phyloP scores from a whole-genome alignment of 2,797 vertebrate genomes.

The Galago senegalensis region DNA sequence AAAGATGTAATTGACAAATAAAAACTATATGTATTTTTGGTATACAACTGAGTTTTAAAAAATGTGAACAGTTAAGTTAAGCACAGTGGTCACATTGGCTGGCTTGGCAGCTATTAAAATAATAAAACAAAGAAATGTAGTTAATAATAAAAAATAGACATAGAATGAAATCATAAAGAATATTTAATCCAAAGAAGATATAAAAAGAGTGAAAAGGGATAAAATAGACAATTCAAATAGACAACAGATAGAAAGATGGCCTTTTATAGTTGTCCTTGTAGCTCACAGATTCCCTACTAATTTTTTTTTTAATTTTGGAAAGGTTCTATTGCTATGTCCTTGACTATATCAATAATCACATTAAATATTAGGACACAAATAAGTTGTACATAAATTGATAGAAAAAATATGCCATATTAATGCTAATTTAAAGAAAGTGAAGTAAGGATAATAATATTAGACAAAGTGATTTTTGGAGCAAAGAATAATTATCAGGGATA shows the following conservation, averaged over 20 bases:
- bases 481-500: conserved; percentile 10
- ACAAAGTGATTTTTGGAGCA: conserved; percentile 26
- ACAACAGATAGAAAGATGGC: not conserved
- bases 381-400: not conserved
- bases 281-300: not conserved
- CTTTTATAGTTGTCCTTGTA: not conserved
- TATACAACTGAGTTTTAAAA: not conserved
- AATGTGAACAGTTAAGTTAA: not conserved
- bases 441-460: not conserved
- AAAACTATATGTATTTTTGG: not conserved
- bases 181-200: conserved; percentile 19
- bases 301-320: not conserved
- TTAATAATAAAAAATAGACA: not conserved
- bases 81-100: not conserved
- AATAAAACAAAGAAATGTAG: conserved; percentile 4
- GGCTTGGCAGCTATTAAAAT: not conserved
- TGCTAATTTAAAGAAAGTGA: not conserved
- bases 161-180: not conserved
- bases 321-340: not conserved
- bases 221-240: not conserved
- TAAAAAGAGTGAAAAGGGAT: not conserved
- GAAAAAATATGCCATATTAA: not conserved
- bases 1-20: not conserved
- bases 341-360: not conserved
- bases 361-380: conserved; percentile 47